Conservation (phyloP, 2,888 invertebrate species). For the Ormyrus labotus region DNA sequence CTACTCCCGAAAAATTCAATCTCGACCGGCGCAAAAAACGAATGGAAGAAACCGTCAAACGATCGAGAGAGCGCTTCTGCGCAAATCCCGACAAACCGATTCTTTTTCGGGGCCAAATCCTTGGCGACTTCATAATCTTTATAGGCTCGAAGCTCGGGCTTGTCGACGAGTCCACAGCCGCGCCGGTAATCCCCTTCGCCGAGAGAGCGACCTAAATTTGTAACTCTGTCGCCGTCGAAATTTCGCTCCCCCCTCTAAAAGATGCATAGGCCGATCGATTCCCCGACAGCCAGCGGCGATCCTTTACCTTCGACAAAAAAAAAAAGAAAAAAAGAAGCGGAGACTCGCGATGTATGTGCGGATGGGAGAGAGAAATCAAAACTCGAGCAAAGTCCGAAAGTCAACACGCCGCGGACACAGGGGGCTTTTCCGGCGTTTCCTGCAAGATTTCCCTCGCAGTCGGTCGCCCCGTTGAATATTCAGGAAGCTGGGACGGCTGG, state of each 20-base stretch:
- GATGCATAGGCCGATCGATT: constrained; percentile 30
- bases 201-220: constrained; percentile 22
- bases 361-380: constrained; percentile 19
- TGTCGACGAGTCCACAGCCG: not conserved
- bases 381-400: constrained; percentile 20
- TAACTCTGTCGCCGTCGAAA: not conserved
- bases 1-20: no score
- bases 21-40: no score
- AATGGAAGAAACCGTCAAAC: no score
- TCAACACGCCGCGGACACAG: constrained; percentile 20
- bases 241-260: constrained; percentile 23
- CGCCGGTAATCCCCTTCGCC: constrained; percentile 16
- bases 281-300: no score
- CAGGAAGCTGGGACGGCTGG: constrained; percentile 2
- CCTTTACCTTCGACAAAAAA: not conserved
- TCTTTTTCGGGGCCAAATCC: not conserved
- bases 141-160: not conserved
- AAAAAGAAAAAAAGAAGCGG: not conserved
- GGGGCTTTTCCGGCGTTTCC: constrained; percentile 11
- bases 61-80: not conserved
- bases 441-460: constrained; percentile 30
- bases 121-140: constrained; percentile 17
- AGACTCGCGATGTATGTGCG: not conserved
- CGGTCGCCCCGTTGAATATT: constrained; percentile 34
- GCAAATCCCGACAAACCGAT: no score